Conservation (phyloP, 2,113 vertebrate genomes). For the Puffinus mauretanicus region DNA sequence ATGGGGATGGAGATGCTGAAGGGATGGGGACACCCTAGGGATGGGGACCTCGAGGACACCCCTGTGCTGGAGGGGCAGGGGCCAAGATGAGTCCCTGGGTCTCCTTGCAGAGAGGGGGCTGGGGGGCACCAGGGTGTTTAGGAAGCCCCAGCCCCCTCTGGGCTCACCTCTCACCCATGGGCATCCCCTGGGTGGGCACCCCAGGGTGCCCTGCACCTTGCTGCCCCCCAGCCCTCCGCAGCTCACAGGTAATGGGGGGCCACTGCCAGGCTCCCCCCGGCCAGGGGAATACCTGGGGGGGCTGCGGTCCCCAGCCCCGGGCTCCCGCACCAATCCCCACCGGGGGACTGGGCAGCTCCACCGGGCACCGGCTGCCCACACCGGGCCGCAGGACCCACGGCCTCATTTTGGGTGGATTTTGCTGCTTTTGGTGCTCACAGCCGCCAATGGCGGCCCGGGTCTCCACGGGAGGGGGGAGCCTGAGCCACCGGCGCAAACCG, state of each 20-base stretch:
- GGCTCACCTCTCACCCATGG: not conserved
- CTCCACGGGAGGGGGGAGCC: not conserved
- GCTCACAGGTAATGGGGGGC: not conserved
- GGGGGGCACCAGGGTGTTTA: not conserved
- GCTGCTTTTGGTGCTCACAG: not conserved
- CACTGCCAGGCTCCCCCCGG: not conserved
- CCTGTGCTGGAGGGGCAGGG: not conserved
- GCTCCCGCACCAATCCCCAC: not conserved
- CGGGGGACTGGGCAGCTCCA: not conserved
- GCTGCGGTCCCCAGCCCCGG: not conserved
- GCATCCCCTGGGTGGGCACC: too few species aligned
- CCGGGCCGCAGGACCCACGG: not conserved
- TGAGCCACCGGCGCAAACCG: slow-evolving; percentile 20
- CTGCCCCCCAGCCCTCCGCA: not conserved
- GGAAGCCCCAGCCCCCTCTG: not conserved
- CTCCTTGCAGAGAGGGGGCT: not conserved
- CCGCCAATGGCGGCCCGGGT: not conserved
- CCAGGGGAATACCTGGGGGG: not conserved
- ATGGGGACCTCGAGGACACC: not conserved
- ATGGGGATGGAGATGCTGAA: too few species aligned
- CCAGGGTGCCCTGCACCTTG: not conserved
- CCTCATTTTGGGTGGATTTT: not conserved
- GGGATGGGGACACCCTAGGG: not conserved
- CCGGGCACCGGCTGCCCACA: not conserved
- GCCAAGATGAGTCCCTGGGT: not conserved